Evolutionary conservation across 2,113 vertebrate genomes (phyloP).

Genomic region (Amphilophus citrinellus): DNA sequence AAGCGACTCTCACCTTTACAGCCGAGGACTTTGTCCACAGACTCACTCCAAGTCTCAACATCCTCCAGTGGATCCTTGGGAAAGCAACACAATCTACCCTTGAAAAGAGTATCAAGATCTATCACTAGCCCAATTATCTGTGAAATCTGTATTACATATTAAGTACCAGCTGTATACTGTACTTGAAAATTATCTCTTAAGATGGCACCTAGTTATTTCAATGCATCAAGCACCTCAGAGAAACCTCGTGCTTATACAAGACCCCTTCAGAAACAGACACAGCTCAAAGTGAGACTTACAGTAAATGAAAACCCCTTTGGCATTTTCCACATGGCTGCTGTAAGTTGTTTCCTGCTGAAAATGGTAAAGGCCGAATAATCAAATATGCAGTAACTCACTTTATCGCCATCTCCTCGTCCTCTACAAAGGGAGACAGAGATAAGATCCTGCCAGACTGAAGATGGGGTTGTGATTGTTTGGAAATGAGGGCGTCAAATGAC

Average conservation of each 20-base stretch:
- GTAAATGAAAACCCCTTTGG: conserved; percentile 60
- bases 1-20: conserved; percentile 89
- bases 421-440: conserved; percentile 64
- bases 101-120: conserved; percentile 92
- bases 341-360: conserved; percentile 59
- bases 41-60: conserved; percentile 86
- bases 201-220: neutral
- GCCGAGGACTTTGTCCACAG: conserved; percentile 90
- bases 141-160: neutral
- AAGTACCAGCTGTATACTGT: neutral
- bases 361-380: conserved; percentile 63
- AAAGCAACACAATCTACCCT: conserved; percentile 93
- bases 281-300: conserved; percentile 69
- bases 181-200: neutral
- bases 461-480: conserved; percentile 72
- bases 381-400: conserved; percentile 83
- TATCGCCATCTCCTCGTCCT: conserved; percentile 82
- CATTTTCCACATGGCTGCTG: conserved; percentile 77
- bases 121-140: conserved; percentile 74
- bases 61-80: conserved; percentile 86
- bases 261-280: conserved; percentile 14
- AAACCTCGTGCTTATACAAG: conserved; percentile 1
- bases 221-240: conserved; percentile 6
- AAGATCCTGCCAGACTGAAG: conserved; percentile 71
- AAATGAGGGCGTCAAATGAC: conserved; percentile 71